These are phyloP conservation scores for Gymnarchus niloticus DNA, from an alignment of 2,113 vertebrate genomes.

Conservation along the genomic window DNA sequence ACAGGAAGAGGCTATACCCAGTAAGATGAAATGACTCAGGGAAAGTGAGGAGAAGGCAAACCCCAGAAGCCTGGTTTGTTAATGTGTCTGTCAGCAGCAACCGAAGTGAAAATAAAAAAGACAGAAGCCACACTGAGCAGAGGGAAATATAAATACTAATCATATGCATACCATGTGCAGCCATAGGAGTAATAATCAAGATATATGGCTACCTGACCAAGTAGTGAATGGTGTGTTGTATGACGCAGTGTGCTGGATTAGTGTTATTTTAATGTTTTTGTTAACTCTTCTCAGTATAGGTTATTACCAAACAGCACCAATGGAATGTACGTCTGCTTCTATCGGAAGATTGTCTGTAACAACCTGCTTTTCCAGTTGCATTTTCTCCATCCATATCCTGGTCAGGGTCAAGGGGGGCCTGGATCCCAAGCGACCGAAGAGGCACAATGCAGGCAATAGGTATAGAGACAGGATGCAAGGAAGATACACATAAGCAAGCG, in stretches of 20 bases:
- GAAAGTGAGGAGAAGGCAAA: not conserved
- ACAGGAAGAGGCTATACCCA: not conserved
- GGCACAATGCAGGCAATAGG: too few species aligned
- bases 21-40: not conserved
- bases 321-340: not conserved
- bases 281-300: not conserved
- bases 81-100: not conserved
- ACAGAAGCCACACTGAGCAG: not conserved
- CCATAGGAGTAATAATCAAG: not conserved
- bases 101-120: not conserved
- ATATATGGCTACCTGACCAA: not conserved
- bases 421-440: not conserved
- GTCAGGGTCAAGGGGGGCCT: not conserved
- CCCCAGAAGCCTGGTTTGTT: not conserved
- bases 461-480: too few species aligned
- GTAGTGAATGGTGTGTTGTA: too few species aligned
- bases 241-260: not conserved
- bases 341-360: not conserved
- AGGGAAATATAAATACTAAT: not conserved
- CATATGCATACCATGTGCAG: not conserved
- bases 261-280: not conserved
- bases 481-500: too few species aligned
- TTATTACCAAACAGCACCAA: not conserved
- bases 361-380: not conserved
- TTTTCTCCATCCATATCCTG: not conserved